Conservation (phyloP, 2,113 vertebrate species). For the Cygnus buccinator region DNA sequence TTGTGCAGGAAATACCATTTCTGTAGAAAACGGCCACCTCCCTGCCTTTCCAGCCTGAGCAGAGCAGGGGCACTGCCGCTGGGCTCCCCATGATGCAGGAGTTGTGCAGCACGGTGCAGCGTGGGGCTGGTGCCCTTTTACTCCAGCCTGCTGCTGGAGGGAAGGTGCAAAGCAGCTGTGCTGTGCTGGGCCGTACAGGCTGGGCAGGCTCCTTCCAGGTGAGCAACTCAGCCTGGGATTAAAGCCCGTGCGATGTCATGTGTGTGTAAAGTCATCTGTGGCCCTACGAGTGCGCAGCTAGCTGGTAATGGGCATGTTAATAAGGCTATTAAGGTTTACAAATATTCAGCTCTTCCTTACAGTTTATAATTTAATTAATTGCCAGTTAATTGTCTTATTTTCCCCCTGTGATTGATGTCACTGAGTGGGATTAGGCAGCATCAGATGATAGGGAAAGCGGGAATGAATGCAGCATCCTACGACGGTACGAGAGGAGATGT, state of each 20-base stretch:
- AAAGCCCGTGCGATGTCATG: background rate
- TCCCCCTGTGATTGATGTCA: conserved; percentile 67
- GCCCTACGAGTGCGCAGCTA: conserved; percentile 6
- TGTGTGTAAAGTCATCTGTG: conserved; percentile 8
- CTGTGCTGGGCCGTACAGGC: background rate
- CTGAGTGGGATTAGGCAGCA: conserved; percentile 66
- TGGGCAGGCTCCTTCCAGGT: background rate
- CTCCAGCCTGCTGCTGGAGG: background rate
- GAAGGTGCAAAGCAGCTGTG: background rate
- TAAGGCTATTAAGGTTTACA: conserved; percentile 52
- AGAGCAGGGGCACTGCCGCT: too few relatives aligned
- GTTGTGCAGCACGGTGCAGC: fast-evolving
- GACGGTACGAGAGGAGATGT: conserved; percentile 40
- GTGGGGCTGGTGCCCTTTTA: background rate
- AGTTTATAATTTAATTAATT: conserved; percentile 72
- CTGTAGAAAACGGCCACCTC: background rate
- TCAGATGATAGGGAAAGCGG: conserved; percentile 59
- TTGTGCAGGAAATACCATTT: background rate
- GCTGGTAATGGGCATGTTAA: conserved; percentile 34
- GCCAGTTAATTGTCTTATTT: conserved; percentile 70
- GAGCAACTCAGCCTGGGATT: background rate
- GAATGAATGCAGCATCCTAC: conserved; percentile 20
- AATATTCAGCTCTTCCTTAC: conserved; percentile 54
- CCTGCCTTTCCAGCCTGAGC: fast-evolving
- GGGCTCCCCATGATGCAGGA: background rate